Conservation (phyloP, 2,888 invertebrate species). For the Camptogramma bilineatum region DNA sequence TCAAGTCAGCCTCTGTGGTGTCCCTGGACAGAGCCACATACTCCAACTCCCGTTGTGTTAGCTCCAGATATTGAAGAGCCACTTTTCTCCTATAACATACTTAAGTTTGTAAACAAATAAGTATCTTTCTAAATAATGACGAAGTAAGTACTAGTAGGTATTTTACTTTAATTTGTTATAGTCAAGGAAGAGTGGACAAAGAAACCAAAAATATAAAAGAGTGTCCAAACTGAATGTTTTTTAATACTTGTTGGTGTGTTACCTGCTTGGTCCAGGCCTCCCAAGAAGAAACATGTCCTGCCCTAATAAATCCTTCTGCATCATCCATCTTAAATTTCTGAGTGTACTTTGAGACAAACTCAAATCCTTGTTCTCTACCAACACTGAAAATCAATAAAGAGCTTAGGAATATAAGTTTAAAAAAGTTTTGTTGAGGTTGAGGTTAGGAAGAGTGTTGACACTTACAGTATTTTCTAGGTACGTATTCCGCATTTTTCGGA, state of each 20-base stretch:
- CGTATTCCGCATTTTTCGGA: conserved; percentile 90
- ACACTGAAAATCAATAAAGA: conserved; percentile 58
- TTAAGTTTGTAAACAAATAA: background rate
- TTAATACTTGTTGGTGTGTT: background rate
- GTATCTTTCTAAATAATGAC: background rate
- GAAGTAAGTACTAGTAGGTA: no score
- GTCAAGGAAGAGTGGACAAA: background rate
- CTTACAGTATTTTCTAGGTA: conserved; percentile 94
- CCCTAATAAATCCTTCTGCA: conserved; percentile 96
- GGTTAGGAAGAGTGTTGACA: conserved; percentile 46
- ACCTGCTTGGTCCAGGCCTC: conserved; percentile 92
- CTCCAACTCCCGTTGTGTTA: conserved; percentile 95
- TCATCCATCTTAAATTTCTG: conserved; percentile 96
- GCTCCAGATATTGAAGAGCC: conserved; percentile 94
- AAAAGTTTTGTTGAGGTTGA: conserved; percentile 47
- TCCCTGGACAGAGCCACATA: conserved; percentile 97
- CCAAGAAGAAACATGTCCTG: conserved; percentile 99
- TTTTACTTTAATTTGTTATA: no score
- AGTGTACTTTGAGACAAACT: conserved; percentile 90
- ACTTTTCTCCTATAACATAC: conserved; percentile 87
- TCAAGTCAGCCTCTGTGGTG: conserved; percentile 98
- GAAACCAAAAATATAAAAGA: background rate
- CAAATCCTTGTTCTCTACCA: conserved; percentile 80
- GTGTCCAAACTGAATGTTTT: background rate
- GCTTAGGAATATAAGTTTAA: background rate